These are phyloP conservation scores for Platynereis dumerilii DNA, from an alignment of 2,888 invertebrate genomes.

Conservation along the genomic window DNA sequence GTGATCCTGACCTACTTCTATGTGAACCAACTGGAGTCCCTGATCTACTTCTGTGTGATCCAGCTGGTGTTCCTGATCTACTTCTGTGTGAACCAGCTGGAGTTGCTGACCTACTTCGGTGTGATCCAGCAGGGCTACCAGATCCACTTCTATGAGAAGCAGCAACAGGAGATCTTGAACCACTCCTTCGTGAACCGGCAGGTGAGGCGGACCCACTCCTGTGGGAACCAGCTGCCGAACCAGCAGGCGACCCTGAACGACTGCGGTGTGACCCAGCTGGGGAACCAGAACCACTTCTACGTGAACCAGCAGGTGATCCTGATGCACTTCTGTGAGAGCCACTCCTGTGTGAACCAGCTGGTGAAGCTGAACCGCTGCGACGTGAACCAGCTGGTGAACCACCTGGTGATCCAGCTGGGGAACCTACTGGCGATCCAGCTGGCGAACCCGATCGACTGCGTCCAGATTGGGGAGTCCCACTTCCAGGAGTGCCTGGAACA, in stretches of 20 bases:
- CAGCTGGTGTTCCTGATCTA: conserved; percentile 1
- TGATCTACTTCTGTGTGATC: conserved; percentile 23
- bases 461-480: conserved; percentile 9
- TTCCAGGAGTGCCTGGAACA: conserved; percentile 31
- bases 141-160: conserved; percentile 16
- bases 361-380: conserved; percentile 5
- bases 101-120: conserved; percentile 11
- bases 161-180: too few relatives aligned
- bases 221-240: conserved; percentile 8
- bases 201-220: neutral
- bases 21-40: conserved; percentile 21
- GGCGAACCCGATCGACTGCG: neutral
- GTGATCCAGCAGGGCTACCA: conserved; percentile 1
- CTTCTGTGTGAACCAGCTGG: conserved; percentile 19
- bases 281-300: neutral
- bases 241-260: neutral
- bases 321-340: conserved; percentile 16
- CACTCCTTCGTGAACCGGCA: conserved; percentile 6
- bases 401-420: conserved; percentile 1
- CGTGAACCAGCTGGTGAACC: neutral
- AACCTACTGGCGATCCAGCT: neutral
- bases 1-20: conserved; percentile 22
- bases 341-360: conserved; percentile 13
- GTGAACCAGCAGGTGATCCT: conserved; percentile 15
- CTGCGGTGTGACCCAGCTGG: conserved; percentile 14